Conservation (phyloP, 2,797 vertebrate species). For the Tolypeutes matacus region DNA sequence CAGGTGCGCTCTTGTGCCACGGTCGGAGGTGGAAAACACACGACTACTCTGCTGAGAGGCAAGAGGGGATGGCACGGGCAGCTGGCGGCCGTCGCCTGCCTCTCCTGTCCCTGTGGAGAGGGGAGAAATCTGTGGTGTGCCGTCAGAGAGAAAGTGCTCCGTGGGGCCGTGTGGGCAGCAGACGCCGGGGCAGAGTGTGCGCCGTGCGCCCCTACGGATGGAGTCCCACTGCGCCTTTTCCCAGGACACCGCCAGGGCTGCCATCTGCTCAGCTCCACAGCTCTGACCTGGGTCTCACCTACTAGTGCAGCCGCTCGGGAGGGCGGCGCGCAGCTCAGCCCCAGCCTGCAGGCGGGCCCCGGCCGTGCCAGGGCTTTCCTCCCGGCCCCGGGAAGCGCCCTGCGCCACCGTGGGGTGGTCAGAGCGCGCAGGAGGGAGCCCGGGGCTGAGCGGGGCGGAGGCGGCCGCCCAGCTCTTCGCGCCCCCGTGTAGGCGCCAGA, state of each 20-base stretch:
- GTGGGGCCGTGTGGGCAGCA: neutral
- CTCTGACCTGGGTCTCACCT: conserved; percentile 74
- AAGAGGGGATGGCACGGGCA: neutral
- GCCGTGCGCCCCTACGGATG: neutral
- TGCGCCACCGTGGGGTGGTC: no score
- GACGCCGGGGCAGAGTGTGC: neutral
- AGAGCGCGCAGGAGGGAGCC: neutral
- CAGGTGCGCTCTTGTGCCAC: neutral
- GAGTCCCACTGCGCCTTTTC: conserved; percentile 16
- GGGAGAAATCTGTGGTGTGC: neutral
- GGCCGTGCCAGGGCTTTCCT: neutral
- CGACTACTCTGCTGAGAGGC: neutral
- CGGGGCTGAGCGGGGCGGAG: neutral
- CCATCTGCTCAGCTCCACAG: conserved; percentile 66
- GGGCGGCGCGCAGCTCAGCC: conserved; percentile 18
- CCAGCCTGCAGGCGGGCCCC: neutral
- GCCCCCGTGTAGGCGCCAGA: neutral
- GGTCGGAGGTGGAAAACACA: neutral
- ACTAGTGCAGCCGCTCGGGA: conserved; percentile 77
- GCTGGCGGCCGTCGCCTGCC: neutral
- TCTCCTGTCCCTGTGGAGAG: neutral
- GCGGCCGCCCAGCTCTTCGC: neutral
- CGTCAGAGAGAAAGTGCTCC: neutral
- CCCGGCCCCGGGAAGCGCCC: no score
- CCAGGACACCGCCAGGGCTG: conserved; percentile 9